A percentile compares a stretch with the other conserved stretches of the same genome.
These are phyloP conservation scores for Hipparchia semele DNA, from an alignment of 2,888 invertebrate species.

Conservation along the genomic window DNA sequence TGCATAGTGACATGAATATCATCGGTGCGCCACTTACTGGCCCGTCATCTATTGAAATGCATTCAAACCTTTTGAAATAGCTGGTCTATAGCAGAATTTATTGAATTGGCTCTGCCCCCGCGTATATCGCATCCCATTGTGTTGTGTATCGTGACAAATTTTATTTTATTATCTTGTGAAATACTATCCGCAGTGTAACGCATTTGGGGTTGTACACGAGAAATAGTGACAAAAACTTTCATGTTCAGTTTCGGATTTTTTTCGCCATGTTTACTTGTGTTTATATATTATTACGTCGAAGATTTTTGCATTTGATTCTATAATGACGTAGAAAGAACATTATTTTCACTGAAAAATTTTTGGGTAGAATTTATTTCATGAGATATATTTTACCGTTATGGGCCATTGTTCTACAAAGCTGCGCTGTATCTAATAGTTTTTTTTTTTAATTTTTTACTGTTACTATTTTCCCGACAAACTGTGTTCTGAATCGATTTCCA, in stretches of 20 bases:
- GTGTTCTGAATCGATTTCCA: too few species aligned
- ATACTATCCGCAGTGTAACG: slow-evolving; percentile 31
- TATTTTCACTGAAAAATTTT: too few species aligned
- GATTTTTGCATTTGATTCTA: neutral
- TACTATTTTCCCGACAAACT: too few species aligned
- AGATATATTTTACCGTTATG: too few species aligned
- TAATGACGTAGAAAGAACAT: neutral
- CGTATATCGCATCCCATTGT: slow-evolving; percentile 63
- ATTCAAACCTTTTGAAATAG: slow-evolving; percentile 70
- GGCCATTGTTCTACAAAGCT: too few species aligned
- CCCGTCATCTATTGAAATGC: slow-evolving; percentile 64
- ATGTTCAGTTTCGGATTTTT: neutral
- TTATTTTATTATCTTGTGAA: slow-evolving; percentile 54
- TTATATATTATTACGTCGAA: neutral
- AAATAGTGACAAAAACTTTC: slow-evolving; percentile 10
- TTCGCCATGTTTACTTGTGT: neutral
- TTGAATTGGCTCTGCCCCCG: slow-evolving; percentile 71
- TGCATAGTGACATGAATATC: neutral
- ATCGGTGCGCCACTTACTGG: slow-evolving; percentile 28
- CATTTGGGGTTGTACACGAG: slow-evolving; percentile 12
- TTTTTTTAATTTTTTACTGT: too few species aligned
- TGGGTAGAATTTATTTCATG: too few species aligned
- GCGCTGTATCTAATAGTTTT: too few species aligned
- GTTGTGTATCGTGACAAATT: slow-evolving; percentile 63
- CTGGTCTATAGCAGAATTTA: slow-evolving; percentile 64